Conservation (phyloP, 2,113 vertebrate genomes). For the Amazona vittata region DNA sequence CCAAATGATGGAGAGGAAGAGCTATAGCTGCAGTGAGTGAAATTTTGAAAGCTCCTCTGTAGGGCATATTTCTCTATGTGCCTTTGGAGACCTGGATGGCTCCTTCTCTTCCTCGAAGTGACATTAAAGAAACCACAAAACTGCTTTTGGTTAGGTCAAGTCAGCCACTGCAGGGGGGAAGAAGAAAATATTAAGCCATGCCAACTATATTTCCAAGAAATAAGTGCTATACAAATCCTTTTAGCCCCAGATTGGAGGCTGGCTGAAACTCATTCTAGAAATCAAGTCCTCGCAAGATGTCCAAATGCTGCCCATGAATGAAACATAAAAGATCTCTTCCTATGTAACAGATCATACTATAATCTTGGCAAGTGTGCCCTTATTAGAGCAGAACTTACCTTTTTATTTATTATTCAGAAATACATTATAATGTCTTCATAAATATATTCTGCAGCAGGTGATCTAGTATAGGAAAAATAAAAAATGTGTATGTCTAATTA, state of each 20-base stretch:
- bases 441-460: slow-evolving; percentile 1
- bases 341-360: neutral
- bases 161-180: neutral
- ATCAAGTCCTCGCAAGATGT: neutral
- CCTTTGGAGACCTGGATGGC: neutral
- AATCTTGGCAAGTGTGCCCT: neutral
- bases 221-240: neutral
- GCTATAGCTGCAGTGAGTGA: neutral
- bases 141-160: neutral
- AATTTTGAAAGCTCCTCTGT: neutral
- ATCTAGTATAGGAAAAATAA: neutral
- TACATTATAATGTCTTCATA: neutral
- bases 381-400: slow-evolving; percentile 23
- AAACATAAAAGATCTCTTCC: slow-evolving; percentile 4
- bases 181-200: neutral
- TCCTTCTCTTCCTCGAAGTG: neutral
- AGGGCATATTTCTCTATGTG: neutral
- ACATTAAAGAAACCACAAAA: neutral
- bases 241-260: neutral
- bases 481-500: neutral
- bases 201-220: neutral
- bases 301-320: neutral
- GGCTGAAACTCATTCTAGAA: neutral
- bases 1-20: neutral
- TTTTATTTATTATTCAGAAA: slow-evolving; percentile 29